Conservation (phyloP, 2,113 vertebrate species). For the Agelaius tricolor region DNA sequence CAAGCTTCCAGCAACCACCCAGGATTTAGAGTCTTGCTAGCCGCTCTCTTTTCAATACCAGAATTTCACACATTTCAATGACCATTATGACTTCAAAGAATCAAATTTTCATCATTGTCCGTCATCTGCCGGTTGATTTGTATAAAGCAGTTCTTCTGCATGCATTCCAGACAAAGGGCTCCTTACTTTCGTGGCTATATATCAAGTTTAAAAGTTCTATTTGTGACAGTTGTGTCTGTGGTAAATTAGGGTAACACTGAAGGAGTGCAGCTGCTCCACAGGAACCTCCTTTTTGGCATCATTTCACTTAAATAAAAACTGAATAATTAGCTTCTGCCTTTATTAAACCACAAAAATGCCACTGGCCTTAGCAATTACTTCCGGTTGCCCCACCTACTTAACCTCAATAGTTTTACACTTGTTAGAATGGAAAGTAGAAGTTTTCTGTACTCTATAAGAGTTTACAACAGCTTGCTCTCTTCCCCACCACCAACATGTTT, state of each 20-base stretch:
- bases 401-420: conserved; percentile 86
- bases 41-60: conserved; percentile 88
- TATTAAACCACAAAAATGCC: conserved; percentile 81
- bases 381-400: conserved; percentile 89
- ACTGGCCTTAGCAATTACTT: conserved; percentile 89
- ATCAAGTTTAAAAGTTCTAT: conserved; percentile 82
- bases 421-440: conserved; percentile 74
- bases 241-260: conserved; percentile 84
- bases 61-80: conserved; percentile 99
- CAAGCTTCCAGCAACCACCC: conserved; percentile 91
- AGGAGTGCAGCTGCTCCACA: conserved; percentile 80
- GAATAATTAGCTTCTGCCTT: conserved; percentile 82
- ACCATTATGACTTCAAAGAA: conserved; percentile 99
- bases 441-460: conserved; percentile 47
- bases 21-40: conserved; percentile 86
- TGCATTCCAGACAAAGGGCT: conserved; percentile 87
- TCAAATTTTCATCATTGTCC: conserved; percentile 98
- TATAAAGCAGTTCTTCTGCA: conserved; percentile 89
- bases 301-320: conserved; percentile 83
- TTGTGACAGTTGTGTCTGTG: conserved; percentile 82
- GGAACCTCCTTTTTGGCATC: conserved; percentile 80
- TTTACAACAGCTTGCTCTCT: conserved; percentile 46
- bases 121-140: conserved; percentile 91
- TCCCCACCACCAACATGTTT: not conserved
- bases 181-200: conserved; percentile 79